A percentile compares a stretch with the other conserved stretches of the same genome.
Evolutionary conservation across 2,888 invertebrate species (phyloP).

Genomic region (Opisthograptis luteolata): DNA sequence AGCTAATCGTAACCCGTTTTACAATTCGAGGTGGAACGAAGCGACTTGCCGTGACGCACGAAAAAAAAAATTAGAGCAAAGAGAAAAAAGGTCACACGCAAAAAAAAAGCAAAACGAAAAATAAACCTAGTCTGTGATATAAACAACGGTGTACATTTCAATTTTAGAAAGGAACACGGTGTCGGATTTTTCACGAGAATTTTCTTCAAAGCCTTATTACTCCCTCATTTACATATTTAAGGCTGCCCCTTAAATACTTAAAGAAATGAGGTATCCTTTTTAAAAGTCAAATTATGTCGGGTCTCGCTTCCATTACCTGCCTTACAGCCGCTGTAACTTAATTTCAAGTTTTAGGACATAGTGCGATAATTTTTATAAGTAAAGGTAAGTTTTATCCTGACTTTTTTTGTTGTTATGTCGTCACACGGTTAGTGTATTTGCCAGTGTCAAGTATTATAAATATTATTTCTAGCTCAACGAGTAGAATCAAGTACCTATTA

Average conservation of each 20-base stretch:
- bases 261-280: constrained; percentile 29
- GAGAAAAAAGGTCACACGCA: not conserved
- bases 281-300: constrained; percentile 26
- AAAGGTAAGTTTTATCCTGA: constrained; percentile 1
- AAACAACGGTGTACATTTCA: constrained; percentile 13
- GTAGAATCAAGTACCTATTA: too few species aligned
- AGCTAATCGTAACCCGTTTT: too few species aligned
- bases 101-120: constrained; percentile 3
- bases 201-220: constrained; percentile 21
- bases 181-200: constrained; percentile 20
- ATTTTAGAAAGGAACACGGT: constrained; percentile 12
- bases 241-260: constrained; percentile 27
- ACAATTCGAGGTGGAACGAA: too few species aligned
- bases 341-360: constrained; percentile 15
- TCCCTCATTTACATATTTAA: constrained; percentile 26
- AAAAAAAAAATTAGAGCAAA: not conserved
- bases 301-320: constrained; percentile 21
- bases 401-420: not conserved
- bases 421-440: too few species aligned
- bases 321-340: constrained; percentile 16
- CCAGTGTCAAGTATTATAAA: too few species aligned
- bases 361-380: constrained; percentile 6
- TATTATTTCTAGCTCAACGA: too few species aligned
- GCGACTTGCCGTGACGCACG: not conserved
- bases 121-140: constrained; percentile 8